phyloP scores from a whole-genome alignment of 2,113 vertebrate genomes.

The Cathartes aura region DNA sequence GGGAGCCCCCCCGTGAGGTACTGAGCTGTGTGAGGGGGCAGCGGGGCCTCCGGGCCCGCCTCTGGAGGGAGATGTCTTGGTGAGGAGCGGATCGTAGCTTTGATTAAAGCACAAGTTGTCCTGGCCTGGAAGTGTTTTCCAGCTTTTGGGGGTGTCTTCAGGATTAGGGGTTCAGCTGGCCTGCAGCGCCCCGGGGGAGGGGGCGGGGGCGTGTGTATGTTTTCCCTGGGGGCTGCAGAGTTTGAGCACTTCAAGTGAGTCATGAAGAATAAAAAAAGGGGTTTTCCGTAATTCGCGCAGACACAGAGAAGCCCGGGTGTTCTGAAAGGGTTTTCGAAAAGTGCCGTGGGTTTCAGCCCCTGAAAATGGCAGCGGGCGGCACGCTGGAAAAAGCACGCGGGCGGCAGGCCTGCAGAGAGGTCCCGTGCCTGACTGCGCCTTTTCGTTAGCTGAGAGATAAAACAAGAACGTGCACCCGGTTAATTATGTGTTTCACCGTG shows the following conservation, averaged over 20 bases:
- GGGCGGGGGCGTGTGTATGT: accelerated
- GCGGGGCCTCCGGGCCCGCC: neutral
- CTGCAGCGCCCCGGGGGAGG: too few species aligned
- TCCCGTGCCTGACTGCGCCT: neutral
- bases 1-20: neutral
- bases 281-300: accelerated
- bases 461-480: accelerated
- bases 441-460: accelerated
- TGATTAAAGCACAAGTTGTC: neutral
- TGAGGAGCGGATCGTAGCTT: neutral
- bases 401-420: accelerated
- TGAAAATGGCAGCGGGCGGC: neutral
- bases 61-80: neutral
- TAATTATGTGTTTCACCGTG: accelerated
- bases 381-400: neutral
- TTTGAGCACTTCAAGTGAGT: neutral
- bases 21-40: neutral
- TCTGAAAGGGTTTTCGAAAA: neutral
- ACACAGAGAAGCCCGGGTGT: neutral
- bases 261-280: neutral
- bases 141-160: neutral
- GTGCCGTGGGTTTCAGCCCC: neutral
- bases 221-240: neutral
- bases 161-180: neutral
- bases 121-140: neutral